Base-by-base conservation (phyloP, 1,140 invertebrate genomes). In the Chrysomallon squamiferum region DNA sequence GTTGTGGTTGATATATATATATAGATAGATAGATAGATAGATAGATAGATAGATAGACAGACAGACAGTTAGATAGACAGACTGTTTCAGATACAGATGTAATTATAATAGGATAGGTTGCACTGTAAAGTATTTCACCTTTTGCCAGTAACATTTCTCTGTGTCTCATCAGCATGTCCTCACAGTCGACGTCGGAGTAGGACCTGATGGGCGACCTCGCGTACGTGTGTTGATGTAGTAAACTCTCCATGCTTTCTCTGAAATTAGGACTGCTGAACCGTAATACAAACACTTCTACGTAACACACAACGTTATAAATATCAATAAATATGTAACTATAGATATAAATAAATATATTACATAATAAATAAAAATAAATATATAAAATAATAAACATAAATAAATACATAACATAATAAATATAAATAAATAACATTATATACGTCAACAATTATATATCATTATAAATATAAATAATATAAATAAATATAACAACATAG, bases 141-240 rank as follows among this genome's bases (percentile, higher is more conserved):
- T 78, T 76, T 25, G 75, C 63, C 45, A 77, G 35, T 33, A 74
- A 69, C 13, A 65, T 59, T 63, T 81, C 79, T 27, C 79, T 62
- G 66, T 76, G 75, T 69, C 78, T 77, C 41, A 78, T 69, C 30
- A 78, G 35, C 9, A 76, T 73, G 54, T 78, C 78, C 27, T 80
- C 75, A 13, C 78, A 68, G 32, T 73, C 66, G 4, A 56, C 52
- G 43, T 79, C 73, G 18, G 73, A 71, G 54, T 80, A 84, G 0
- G 82, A 76, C 52, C 83, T 63, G 3, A 85, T 62, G 1, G 84
- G 81, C n/a, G 79, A 80, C 45, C 83, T 60, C 18, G 82, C 78
- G 59, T 85, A 84, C 3, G 78, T 81, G 61, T 84, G 82, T 22
- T 84, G 79, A 4, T 82, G 77, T 20, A 86, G 79, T 7, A 86